Evolutionary conservation across 2,888 invertebrate genomes (phyloP), one percentile per base, ranked within the genome.

Genomic region (Suillia variegata): DNA sequence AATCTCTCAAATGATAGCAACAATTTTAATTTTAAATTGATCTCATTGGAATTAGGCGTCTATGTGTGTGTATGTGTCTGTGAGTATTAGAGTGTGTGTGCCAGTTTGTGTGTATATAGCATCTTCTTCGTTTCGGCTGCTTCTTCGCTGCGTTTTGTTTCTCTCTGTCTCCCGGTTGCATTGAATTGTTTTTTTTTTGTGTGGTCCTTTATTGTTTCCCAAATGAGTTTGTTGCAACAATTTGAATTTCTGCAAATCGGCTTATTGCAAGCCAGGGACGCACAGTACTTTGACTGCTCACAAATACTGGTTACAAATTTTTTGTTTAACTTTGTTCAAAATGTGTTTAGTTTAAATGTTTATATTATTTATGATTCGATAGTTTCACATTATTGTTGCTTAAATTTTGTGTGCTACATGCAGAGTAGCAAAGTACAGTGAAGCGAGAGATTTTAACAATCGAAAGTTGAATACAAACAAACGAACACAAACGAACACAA

Each of bases 201-300:
- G 13, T 56, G 21, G 13, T 48, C 26, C 53, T 48, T 33, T 38
- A 22, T 38, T 15, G 52, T 15, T 33, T 33, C 26, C 50, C 22
- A 51, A 38, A 53, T 51, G 18, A 33, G 56, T 54, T 55, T 59
- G 59, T 52, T 62, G n/a, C 26, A 26, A 50, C 47, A 60, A 45
- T 58, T 63, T 58, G 20, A 50, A 63, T 58, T 59, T 63, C 51
- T 61, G 56, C 58, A 61, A 67, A 63, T 58, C 62, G 62, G 58
- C 60, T 63, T 63, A 63, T 58, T 55, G 62, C 53, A 38, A 54
- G 56, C 56, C 56, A 56, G 45, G 22, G 26, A 18, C 22, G 26
- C 10, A 22, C 18, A 31, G 12, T 31, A 31, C 5, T 38, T 38
- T 4, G n/a, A 38, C n/a, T 13, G 38, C 4, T 10, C 26, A 10